Evolutionary conservation across 2,888 invertebrate genomes (phyloP), one percentile per base, ranked within the genome.

Genomic region (Eupithecia subumbrata): DNA sequence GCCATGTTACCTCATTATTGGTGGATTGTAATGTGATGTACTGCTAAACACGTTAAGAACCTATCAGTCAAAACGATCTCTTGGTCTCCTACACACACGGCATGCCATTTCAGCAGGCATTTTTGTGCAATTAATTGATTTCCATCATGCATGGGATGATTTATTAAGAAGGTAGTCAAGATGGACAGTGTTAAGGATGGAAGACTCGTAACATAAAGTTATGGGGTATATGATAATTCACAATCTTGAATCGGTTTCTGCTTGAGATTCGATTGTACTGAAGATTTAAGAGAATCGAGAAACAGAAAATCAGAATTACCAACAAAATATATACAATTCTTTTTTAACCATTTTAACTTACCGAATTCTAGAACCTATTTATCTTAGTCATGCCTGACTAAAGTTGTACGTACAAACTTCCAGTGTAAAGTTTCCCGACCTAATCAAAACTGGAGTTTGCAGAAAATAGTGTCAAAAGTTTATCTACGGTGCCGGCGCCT

Each of bases 391-490:
- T 45, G 64, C 73, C 67, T 81, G 80, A 84, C 80, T 80, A 80
- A 81, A 85, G 82, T 81, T 82, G 78, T 77, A 80, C 77, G 79
- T 75, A 78, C 78, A 84, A 85, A 84, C 82, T 83, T 81, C 80
- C 79, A 80, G 82, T 81, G 81, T 80, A 76, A 86, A 91, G 86
- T 88, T 90, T 86, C 82, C 80, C 84, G 84, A 88, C 87, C 90
- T 90, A 92, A 93, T 92, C 92, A 91, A 88, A 90, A 86, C 85
- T 81, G 83, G 89, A 92, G 86, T 91, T 90, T 84, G 83, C 84
- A 86, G 90, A 90, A 92, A 92, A 91, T 90, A 89, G 88, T 88
- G 88, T 86, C 87, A 85, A 84, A 91, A 91, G 87, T 91, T 92
- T 88, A 77, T 82, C 87, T 85, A 81, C 86, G 81, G 81, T 78